These are phyloP conservation scores for Drosophila emarginata DNA, from an alignment of 2,888 invertebrate genomes.

Conservation along the genomic window DNA sequence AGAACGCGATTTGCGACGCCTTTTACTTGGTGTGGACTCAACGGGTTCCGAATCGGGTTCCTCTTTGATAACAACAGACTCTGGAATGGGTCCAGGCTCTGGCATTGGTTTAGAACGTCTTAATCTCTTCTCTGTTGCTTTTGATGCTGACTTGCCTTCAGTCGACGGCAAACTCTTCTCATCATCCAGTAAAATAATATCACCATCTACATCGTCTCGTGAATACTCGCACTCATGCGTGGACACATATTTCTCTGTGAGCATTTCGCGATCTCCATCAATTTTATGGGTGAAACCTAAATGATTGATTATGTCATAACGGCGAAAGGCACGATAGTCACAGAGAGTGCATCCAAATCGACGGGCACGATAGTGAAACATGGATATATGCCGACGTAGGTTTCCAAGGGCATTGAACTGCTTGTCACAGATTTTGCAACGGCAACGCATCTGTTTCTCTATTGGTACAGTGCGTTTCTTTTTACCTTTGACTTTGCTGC, in stretches of 20 bases:
- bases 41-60: conserved; percentile 47
- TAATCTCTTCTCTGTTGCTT: conserved; percentile 59
- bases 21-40: conserved; percentile 37
- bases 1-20: conserved; percentile 59
- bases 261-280: conserved; percentile 83
- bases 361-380: conserved; percentile 83
- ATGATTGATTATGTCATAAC: conserved; percentile 87
- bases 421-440: conserved; percentile 81
- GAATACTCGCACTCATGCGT: conserved; percentile 78
- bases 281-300: conserved; percentile 86
- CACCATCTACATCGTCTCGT: conserved; percentile 80
- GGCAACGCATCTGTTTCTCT: conserved; percentile 77
- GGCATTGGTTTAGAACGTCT: conserved; percentile 51
- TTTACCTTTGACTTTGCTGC: conserved; percentile 44
- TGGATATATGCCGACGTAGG: conserved; percentile 82
- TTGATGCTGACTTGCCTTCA: conserved; percentile 44
- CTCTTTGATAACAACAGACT: conserved; percentile 40
- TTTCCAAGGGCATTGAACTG: conserved; percentile 81
- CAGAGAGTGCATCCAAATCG: conserved; percentile 90
- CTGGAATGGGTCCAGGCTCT: conserved; percentile 30
- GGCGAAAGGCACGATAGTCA: conserved; percentile 87
- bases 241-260: conserved; percentile 79
- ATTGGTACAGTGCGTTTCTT: conserved; percentile 63
- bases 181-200: conserved; percentile 77
- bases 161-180: conserved; percentile 32